Percentiles rank a stretch among this genome's conserved stretches.
Evolutionary conservation across 2,797 vertebrate genomes (phyloP).

Genomic region (Enteromius viviparus): DNA sequence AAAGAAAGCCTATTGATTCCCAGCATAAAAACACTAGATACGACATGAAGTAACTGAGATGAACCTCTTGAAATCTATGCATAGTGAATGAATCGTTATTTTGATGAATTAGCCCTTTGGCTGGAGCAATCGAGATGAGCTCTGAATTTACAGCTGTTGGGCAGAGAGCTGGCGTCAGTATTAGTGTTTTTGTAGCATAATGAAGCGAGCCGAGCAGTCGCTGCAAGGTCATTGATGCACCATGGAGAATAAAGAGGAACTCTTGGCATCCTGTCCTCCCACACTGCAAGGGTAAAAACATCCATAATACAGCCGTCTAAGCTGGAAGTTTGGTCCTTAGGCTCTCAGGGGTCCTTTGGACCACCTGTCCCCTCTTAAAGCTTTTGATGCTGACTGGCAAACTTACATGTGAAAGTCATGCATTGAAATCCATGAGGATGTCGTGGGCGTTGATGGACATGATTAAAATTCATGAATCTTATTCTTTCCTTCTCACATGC

Average conservation of each 20-base stretch:
- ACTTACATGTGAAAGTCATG: constrained; percentile 45
- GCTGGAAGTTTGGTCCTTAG: constrained; percentile 28
- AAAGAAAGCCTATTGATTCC: constrained; percentile 6
- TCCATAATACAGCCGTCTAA: constrained; percentile 35
- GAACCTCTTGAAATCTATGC: constrained; percentile 29
- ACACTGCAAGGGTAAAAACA: constrained; percentile 48
- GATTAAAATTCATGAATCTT: constrained; percentile 53
- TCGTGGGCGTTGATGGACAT: constrained; percentile 39
- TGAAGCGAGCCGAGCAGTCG: constrained; percentile 29
- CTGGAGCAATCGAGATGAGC: constrained; percentile 5
- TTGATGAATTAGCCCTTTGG: constrained; percentile 36
- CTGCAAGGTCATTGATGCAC: constrained; percentile 41
- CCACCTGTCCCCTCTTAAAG: constrained; percentile 52
- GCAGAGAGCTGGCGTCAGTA: constrained; percentile 16
- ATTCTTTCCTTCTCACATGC: constrained; percentile 39
- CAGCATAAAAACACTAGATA: constrained; percentile 6
- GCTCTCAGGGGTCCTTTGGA: constrained; percentile 19
- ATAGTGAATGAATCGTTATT: constrained; percentile 32
- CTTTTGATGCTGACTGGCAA: constrained; percentile 43
- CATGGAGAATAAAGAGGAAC: constrained; percentile 44
- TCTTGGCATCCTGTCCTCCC: constrained; percentile 41
- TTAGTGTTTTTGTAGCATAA: constrained; percentile 40
- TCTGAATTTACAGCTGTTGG: constrained; percentile 28
- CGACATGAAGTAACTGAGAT: constrained; percentile 30
- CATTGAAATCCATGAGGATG: constrained; percentile 22